Percentiles rank a stretch among this genome's conserved stretches.
phyloP scores from a whole-genome alignment of 1,140 invertebrate genomes.

The Drosophila neocordata region DNA sequence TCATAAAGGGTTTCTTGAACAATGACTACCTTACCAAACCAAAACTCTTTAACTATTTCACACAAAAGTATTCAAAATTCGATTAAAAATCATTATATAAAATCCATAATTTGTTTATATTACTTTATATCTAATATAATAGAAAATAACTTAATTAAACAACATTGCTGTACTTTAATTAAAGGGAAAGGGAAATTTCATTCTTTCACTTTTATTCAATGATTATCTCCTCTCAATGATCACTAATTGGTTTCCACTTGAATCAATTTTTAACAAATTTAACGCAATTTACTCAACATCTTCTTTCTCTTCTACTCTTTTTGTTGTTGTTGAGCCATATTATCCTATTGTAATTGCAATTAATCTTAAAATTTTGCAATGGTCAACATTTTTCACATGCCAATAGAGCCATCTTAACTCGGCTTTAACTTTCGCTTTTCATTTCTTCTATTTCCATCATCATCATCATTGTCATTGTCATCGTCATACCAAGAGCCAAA shows the following conservation, averaged over 20 bases:
- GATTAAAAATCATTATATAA: no score
- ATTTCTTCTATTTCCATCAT: constrained; percentile 38
- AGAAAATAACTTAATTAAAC: neutral
- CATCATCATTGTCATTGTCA: neutral
- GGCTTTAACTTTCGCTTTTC: constrained; percentile 53
- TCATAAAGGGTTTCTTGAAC: no score
- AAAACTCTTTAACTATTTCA: no score
- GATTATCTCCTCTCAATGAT: constrained; percentile 1
- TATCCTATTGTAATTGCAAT: constrained; percentile 7
- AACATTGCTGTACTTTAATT: neutral
- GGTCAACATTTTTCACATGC: constrained; percentile 26
- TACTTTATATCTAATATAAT: neutral
- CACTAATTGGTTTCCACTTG: constrained; percentile 7
- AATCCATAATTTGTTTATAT: no score
- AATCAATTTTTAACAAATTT: constrained; percentile 5
- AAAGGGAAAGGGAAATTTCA: neutral
- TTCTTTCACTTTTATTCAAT: neutral
- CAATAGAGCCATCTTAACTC: constrained; percentile 26
- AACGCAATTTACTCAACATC: neutral
- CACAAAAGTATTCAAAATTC: no score
- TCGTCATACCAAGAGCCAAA: constrained; percentile 6
- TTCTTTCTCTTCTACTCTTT: neutral
- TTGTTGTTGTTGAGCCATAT: neutral
- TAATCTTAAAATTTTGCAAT: constrained; percentile 16
- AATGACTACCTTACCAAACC: no score